Evolutionary conservation across 2,797 vertebrate species (phyloP).

Genomic region (Coracias cyanogaster): DNA sequence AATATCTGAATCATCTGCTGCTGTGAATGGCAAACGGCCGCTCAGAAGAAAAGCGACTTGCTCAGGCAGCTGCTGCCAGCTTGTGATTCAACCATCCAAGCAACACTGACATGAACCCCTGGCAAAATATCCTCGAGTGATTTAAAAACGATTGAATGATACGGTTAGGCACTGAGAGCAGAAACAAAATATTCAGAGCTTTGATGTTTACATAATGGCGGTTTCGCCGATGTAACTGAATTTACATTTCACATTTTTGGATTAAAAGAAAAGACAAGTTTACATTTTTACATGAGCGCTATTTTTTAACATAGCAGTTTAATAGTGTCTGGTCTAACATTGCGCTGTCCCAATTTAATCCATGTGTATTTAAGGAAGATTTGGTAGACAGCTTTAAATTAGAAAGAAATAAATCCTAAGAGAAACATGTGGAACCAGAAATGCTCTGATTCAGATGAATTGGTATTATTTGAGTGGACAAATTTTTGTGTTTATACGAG

Average conservation of each 20-base stretch:
- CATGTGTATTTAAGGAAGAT: background rate
- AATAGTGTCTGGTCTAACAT: background rate
- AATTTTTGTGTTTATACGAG: background rate
- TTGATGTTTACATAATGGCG: background rate
- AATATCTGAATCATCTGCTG: background rate
- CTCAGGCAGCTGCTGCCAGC: background rate
- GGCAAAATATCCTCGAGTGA: background rate
- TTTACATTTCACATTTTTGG: background rate
- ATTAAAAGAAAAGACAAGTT: background rate
- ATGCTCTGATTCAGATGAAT: background rate
- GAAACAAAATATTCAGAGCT: background rate
- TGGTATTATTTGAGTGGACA: background rate
- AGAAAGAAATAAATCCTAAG: background rate
- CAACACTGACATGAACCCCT: background rate
- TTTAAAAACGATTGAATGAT: background rate
- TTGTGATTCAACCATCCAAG: conserved; percentile 25
- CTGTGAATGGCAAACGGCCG: background rate
- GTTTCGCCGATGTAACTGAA: background rate
- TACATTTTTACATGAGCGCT: background rate
- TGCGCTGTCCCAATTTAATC: background rate
- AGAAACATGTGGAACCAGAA: background rate
- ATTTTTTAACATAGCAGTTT: background rate
- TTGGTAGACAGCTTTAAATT: background rate
- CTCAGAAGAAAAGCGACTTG: background rate
- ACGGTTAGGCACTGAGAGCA: background rate